Base-by-base conservation (phyloP, 2,797 vertebrate genomes). In the Tokudaia muenninki region DNA sequence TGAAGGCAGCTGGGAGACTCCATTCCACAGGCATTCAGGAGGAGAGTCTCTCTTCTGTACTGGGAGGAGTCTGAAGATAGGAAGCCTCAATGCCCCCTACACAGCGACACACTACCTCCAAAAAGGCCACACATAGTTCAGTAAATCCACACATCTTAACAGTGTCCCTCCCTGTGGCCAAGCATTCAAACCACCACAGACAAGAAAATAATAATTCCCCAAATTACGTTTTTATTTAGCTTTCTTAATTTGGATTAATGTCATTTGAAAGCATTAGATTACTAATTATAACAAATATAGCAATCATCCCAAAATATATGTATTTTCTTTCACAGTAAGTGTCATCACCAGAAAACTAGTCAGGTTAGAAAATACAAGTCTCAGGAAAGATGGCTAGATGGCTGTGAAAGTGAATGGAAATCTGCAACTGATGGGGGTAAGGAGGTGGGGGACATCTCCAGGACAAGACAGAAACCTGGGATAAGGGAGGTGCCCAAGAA, bases 231-330 rank as follows among this genome's bases (percentile, higher is more conserved):
- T 52, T 96, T 44, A 16, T 81, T 82, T 47, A 89, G 52, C 79
- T 83, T 81, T 90, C 67, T 89, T 78, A 90, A 77, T 1, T 74
- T 41, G 29, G 29, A 65, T 21, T 55, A 59, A 47, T 41, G 17
- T 93, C 59, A 74, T 67, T 70, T 90, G 22, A 67, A 84, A 94
- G 78, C 13, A 57, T 72, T 72, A 80, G 41, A 70, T 75, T 83
- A 72, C 78, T 78, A 77, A 81, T 31, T 78, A 10, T 82, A 63
- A 16, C 84, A 93, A 70, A 97, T 65, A 59, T 13, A 65, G 3
- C 37, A 22, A 16, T 82, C 57, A 78, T 55, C 3, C 3, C 6
- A 44, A 94, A 70, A 78, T 29, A 29, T 78, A 17, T 59, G 61
- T 70, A 57, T 83, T 94, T 65, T 22, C 61, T 94, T 72, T 78